Evolutionary conservation across 2,888 invertebrate species (phyloP).

Genomic region (Osedax frankpressi): DNA sequence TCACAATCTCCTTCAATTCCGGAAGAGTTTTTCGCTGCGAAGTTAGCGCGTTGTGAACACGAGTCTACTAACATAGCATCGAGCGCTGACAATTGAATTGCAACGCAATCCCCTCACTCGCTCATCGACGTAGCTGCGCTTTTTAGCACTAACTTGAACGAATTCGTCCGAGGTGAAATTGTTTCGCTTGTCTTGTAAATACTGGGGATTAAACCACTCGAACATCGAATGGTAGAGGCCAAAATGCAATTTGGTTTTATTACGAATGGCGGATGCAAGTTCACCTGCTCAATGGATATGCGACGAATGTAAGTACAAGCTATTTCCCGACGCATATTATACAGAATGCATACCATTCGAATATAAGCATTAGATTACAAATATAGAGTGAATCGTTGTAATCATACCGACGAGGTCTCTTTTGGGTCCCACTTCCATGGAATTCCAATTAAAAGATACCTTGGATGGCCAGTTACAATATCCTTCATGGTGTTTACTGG

Average conservation of each 20-base stretch:
- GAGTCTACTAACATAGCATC: too few relatives aligned
- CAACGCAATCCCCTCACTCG: too few relatives aligned
- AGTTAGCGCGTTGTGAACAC: too few relatives aligned
- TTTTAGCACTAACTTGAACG: conserved; percentile 26
- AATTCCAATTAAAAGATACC: conserved; percentile 71
- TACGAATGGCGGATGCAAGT: conserved; percentile 32
- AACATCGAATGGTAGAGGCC: conserved; percentile 43
- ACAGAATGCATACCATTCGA: too few relatives aligned
- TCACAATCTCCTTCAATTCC: conserved; percentile 60
- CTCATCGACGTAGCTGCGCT: neutral
- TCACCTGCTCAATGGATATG: too few relatives aligned
- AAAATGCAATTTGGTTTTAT: conserved; percentile 49
- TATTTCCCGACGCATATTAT: too few relatives aligned
- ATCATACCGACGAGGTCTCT: conserved; percentile 60
- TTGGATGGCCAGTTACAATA: conserved; percentile 71
- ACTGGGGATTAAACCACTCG: conserved; percentile 46
- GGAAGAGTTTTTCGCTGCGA: conserved; percentile 40
- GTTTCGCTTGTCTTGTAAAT: conserved; percentile 32
- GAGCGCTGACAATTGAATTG: too few relatives aligned
- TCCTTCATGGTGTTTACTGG: conserved; percentile 79
- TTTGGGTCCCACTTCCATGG: conserved; percentile 64
- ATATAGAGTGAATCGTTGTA: too few relatives aligned
- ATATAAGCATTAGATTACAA: too few relatives aligned
- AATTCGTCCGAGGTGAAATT: conserved; percentile 28
- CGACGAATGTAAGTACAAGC: too few relatives aligned